Conservation (phyloP, 2,888 invertebrate genomes). For the Tyria jacobaeae region DNA sequence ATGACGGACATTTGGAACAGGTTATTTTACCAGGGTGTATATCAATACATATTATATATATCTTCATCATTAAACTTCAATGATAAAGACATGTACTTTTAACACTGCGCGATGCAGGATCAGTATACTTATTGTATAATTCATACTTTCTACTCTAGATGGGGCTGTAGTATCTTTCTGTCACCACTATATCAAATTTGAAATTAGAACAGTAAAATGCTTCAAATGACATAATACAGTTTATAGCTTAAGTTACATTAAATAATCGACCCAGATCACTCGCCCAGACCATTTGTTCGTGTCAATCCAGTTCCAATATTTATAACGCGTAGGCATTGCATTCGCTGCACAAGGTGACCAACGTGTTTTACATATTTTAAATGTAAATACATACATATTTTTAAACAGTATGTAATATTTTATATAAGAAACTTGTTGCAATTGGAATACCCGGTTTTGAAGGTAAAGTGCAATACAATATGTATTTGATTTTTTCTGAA, state of each 20-base stretch:
- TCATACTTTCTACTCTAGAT: background rate
- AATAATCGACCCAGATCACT: conserved; percentile 15
- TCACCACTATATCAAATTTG: background rate
- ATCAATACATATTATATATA: no score
- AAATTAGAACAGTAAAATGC: background rate
- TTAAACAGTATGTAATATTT: conserved; percentile 4
- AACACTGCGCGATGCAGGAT: background rate
- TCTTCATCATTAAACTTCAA: no score
- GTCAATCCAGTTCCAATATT: conserved; percentile 16
- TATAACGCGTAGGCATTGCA: conserved; percentile 38
- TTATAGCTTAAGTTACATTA: conserved; percentile 14
- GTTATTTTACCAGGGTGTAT: no score
- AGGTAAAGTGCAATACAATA: conserved; percentile 19
- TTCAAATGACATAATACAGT: background rate
- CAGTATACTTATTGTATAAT: background rate
- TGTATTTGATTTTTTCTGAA: no score
- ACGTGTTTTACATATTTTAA: conserved; percentile 34
- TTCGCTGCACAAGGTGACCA: conserved; percentile 57
- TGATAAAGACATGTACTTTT: background rate
- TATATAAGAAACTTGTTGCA: background rate
- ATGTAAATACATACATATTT: conserved; percentile 35
- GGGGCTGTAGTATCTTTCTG: background rate
- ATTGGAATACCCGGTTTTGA: conserved; percentile 2
- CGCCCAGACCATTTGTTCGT: conserved; percentile 8
- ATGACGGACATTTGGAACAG: no score